Percentiles rank a stretch among this genome's conserved stretches.
Conservation (phyloP, 2,888 invertebrate genomes). For the Tenthredo mesomela region DNA sequence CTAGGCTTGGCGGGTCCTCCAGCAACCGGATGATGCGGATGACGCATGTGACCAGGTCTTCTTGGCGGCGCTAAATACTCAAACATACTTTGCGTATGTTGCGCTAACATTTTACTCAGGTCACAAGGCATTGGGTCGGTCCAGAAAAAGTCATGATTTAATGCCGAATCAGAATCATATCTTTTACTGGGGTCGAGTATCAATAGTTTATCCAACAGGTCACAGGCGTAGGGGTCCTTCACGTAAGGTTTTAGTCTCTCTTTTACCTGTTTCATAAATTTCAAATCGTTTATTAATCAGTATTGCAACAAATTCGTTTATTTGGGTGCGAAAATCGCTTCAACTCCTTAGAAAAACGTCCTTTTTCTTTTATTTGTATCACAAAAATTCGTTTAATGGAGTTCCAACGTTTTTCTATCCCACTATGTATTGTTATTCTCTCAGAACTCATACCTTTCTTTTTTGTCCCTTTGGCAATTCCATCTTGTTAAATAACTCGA, state of each 20-base stretch:
- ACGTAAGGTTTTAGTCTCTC: slow-evolving; percentile 93
- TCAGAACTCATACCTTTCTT: slow-evolving; percentile 81
- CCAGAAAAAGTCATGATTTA: slow-evolving; percentile 99
- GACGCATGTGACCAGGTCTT: slow-evolving; percentile 85
- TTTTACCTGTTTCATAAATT: slow-evolving; percentile 80
- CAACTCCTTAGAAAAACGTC: neutral
- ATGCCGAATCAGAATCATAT: slow-evolving; percentile 93
- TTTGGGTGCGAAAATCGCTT: neutral
- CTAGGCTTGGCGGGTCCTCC: slow-evolving; percentile 79
- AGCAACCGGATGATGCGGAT: slow-evolving; percentile 83
- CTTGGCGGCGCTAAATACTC: slow-evolving; percentile 92
- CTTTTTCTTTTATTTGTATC: slow-evolving; percentile 8
- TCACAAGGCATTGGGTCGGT: slow-evolving; percentile 97
- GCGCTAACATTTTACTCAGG: slow-evolving; percentile 93
- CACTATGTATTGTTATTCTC: neutral
- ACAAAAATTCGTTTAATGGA: slow-evolving; percentile 37
- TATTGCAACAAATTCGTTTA: neutral
- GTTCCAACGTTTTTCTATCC: slow-evolving; percentile 14
- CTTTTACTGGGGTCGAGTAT: slow-evolving; percentile 95
- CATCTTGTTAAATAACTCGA: slow-evolving; percentile 93
- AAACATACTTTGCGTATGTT: slow-evolving; percentile 96
- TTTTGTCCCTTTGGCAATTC: slow-evolving; percentile 93
- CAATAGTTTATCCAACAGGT: slow-evolving; percentile 94
- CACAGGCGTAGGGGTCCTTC: slow-evolving; percentile 94
- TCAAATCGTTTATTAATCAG: neutral